Conservation (phyloP, 2,888 invertebrate species). For the Drosophila tanythrix region DNA sequence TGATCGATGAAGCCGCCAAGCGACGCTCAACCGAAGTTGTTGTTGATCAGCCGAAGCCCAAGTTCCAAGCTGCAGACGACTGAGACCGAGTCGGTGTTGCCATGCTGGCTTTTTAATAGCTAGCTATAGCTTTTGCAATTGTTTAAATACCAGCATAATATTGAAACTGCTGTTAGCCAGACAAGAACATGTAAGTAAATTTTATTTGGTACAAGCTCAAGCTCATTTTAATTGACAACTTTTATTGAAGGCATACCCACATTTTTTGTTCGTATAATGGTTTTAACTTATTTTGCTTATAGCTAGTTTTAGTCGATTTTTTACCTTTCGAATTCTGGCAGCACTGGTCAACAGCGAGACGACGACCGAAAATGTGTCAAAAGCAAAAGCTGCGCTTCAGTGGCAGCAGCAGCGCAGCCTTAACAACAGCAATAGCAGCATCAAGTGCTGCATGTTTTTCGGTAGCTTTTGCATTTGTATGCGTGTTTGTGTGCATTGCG, state of each 20-base stretch:
- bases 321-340: not conserved
- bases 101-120: conserved; percentile 2
- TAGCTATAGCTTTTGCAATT: not conserved
- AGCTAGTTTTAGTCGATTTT: not conserved
- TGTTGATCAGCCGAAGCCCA: conserved; percentile 16
- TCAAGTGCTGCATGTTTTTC: conserved; percentile 44
- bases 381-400: conserved; percentile 72
- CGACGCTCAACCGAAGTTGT: conserved; percentile 20
- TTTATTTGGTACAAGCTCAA: not conserved
- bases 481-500: conserved; percentile 12
- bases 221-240: not conserved
- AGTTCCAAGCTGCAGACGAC: conserved; percentile 25
- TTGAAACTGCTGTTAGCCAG: not conserved
- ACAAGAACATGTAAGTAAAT: not conserved
- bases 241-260: not conserved
- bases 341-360: conserved; percentile 14
- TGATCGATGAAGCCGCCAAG: conserved; percentile 65
- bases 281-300: not conserved
- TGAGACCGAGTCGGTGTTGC: conserved; percentile 17
- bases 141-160: not conserved
- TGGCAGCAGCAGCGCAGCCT: conserved; percentile 10
- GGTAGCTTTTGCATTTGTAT: conserved; percentile 21
- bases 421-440: conserved; percentile 11
- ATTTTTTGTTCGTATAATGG: not conserved
- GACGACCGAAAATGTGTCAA: conserved; percentile 68